Evolutionary conservation across 35 echinoderm and acorn worm genomes (phyloP), one percentile per base, ranked within the genome.

Genomic region (Acanthaster planci): DNA sequence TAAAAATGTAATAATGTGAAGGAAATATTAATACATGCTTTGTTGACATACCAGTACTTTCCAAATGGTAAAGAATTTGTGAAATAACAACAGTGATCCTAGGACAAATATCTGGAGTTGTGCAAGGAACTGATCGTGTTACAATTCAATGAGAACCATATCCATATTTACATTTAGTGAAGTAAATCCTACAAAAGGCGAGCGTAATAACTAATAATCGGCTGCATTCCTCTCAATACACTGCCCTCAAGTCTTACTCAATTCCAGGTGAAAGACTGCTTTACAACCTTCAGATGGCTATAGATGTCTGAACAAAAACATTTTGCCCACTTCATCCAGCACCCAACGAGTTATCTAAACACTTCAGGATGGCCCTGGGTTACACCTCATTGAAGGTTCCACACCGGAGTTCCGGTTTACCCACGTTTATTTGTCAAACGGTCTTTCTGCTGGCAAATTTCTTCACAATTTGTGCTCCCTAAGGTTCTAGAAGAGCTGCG

Each of bases 381-480:
- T 7, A 72, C 23, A 72, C 8, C 64, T 35, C 64, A 72, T 72
- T 72, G 21, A 72, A 72, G 64, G 14, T 35, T 72, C 64, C 64
- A 72, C 22, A 72, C 22, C 64, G 29, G 18, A 72, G 64, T 72
- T 72, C 64, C 64, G 64, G 64, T 72, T 72, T 72, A 47, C 42
- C 12, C 42, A 47, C 42, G 42, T 47, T 4, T 47, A 47, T 47
- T 47, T 47, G 42, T 47, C 42, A 47, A 47, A 47, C 42, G 42
- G 42, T 47, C 42, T 47, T 47, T 47, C n/a, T n/a, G n/a, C n/a
- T n/a, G n/a, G n/a, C n/a, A n/a, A n/a, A n/a, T n/a, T n/a, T n/a
- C n/a, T 47, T 4, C 42, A 47, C 42, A 47, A 12, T 47, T 47
- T 47, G n/a, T n/a, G 4, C 42, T 47, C 42, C 42, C 12, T 12